phyloP scores from a whole-genome alignment of 2,113 vertebrate genomes.

The Dromiciops gliroides region DNA sequence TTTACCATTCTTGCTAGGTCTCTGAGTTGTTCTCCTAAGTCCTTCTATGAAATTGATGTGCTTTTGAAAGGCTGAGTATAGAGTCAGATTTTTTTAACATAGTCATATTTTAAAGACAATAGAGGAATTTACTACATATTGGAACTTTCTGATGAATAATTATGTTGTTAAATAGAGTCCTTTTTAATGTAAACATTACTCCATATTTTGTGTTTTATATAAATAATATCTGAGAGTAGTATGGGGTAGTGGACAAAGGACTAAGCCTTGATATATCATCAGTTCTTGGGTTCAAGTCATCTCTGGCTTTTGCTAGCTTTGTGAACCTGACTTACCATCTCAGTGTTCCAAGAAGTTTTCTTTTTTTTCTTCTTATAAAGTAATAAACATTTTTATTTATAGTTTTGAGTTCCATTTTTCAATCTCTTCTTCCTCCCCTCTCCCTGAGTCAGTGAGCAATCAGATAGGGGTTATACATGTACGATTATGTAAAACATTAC shows the following conservation, averaged over 20 bases:
- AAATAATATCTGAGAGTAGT: neutral
- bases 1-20: neutral
- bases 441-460: too few relatives aligned
- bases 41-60: neutral
- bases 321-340: neutral
- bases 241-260: neutral
- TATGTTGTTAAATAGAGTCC: neutral
- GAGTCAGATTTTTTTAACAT: conserved; percentile 23
- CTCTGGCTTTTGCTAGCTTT: neutral
- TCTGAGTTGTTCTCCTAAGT: neutral
- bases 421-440: too few relatives aligned
- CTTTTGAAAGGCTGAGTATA: conserved; percentile 1
- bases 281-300: neutral
- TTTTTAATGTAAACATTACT: neutral
- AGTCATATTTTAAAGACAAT: conserved; percentile 6
- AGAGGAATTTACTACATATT: neutral
- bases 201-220: neutral
- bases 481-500: too few relatives aligned
- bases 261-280: neutral
- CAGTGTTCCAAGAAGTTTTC: neutral
- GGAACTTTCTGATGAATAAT: conserved; percentile 8
- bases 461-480: too few relatives aligned
- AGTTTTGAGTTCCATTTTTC: too few relatives aligned
- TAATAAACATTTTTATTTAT: too few relatives aligned
- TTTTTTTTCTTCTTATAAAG: too few relatives aligned